These are phyloP conservation scores for Oxyruncus cristatus DNA, from an alignment of 2,113 vertebrate genomes.

Conservation along the genomic window DNA sequence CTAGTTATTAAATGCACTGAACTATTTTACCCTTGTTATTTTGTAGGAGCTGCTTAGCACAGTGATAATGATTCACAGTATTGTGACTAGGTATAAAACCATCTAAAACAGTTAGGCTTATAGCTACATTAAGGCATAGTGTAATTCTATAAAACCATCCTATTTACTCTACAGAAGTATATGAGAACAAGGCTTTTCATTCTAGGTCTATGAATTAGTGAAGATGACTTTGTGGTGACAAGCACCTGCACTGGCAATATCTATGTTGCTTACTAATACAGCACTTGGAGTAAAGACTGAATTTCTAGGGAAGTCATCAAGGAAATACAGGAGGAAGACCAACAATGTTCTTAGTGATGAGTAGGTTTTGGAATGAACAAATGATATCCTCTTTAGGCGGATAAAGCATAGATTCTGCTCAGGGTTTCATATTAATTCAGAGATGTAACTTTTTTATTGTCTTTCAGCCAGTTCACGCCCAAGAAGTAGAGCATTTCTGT, in stretches of 20 bases:
- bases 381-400: neutral
- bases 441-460: neutral
- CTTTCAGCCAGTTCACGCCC: neutral
- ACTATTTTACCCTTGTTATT: neutral
- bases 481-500: neutral
- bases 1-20: neutral
- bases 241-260: neutral
- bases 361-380: neutral
- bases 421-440: neutral
- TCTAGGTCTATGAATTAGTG: neutral
- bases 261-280: neutral
- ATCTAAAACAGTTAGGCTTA: neutral
- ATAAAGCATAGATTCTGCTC: neutral
- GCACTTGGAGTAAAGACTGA: neutral
- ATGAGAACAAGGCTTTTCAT: neutral
- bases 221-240: neutral
- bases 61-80: neutral
- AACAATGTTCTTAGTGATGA: neutral
- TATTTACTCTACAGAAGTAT: neutral
- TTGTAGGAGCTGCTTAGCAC: neutral
- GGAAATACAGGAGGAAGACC: neutral
- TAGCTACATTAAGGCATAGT: neutral
- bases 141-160: neutral
- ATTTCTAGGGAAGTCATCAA: neutral
- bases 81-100: neutral